Evolutionary conservation across 2,113 vertebrate species (phyloP), one percentile per base, ranked within the genome.

Genomic region (Ascaphus truei): DNA sequence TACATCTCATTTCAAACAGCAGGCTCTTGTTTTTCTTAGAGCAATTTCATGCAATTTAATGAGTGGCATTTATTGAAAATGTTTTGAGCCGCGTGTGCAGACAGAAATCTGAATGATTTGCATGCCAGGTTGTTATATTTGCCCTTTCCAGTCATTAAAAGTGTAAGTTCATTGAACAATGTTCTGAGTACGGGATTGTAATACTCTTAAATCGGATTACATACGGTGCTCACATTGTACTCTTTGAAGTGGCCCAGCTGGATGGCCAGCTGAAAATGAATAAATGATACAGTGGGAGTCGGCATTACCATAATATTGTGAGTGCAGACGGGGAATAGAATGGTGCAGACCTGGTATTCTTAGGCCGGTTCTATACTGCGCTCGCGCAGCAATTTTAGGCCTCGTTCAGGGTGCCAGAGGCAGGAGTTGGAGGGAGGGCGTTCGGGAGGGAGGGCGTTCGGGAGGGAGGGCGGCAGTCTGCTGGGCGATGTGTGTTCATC

Each of bases 121-220:
- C 37, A 55, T 39, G 63, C 16, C 34, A 22, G 12, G 36, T 66
- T 56, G 10, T 55, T 37, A 16, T 13, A 26, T 66, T 22, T 55
- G 63, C 16, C 9, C 23, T 13, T 37, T 27, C n/a, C 34, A 3
- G 11, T 41, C 47, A 65, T 65, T 65, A 65, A 39, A n/a, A 52
- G 51, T 53, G 34, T 53, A 37, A 53, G 13, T 64, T 52, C 48
- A 37, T 18, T 53, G 45, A 51, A 27, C 62, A 39, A 36, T 64
- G 23, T 64, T 66, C 30, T 27, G 31, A 55, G 41, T 41, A 43
- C 30, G 62, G 48, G 36, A 66, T 55, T 66, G 34, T 56, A 41
- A 43, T 31, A 55, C 36, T 55, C 36, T 53, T 55, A 66, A 41
- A 11, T 43, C 31, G n/a, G 10, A 65, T 65, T 66, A 66, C 34